Percentiles rank a stretch among this genome's conserved stretches.
These are phyloP conservation scores for Accipiter virgatus DNA, from an alignment of 2,113 vertebrate species.

Conservation along the genomic window DNA sequence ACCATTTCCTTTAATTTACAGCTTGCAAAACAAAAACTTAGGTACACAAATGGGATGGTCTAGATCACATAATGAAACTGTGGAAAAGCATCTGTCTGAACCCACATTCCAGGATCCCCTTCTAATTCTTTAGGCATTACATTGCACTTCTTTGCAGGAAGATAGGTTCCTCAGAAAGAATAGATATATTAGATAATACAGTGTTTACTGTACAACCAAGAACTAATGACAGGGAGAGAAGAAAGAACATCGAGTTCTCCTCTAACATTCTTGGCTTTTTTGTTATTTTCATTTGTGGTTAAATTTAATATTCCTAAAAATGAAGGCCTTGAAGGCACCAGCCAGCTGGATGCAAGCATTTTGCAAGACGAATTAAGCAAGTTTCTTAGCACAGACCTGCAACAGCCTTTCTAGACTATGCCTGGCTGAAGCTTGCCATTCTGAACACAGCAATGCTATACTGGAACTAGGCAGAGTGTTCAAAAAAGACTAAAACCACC, in stretches of 20 bases:
- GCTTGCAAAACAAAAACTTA: not conserved
- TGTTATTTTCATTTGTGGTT: not conserved
- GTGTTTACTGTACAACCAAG: not conserved
- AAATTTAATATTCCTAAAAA: constrained; percentile 11
- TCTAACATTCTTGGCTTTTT: not conserved
- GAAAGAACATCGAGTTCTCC: not conserved
- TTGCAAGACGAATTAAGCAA: not conserved
- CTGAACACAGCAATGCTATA: not conserved
- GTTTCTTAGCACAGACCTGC: not conserved
- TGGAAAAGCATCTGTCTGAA: not conserved
- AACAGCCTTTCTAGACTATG: not conserved
- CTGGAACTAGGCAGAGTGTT: not conserved
- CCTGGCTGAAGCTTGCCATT: not conserved
- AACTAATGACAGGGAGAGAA: not conserved
- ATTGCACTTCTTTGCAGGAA: not conserved
- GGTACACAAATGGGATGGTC: not conserved
- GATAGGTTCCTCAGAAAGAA: not conserved
- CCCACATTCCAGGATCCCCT: not conserved
- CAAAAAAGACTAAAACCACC: not conserved
- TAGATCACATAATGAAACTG: not conserved
- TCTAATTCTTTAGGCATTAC: not conserved
- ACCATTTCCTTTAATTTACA: not conserved
- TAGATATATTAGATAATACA: not conserved
- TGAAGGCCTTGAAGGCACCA: not conserved
- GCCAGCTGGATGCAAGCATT: not conserved